These are phyloP conservation scores for Penaeus indicus DNA, from an alignment of 1,140 invertebrate genomes.

Conservation along the genomic window DNA sequence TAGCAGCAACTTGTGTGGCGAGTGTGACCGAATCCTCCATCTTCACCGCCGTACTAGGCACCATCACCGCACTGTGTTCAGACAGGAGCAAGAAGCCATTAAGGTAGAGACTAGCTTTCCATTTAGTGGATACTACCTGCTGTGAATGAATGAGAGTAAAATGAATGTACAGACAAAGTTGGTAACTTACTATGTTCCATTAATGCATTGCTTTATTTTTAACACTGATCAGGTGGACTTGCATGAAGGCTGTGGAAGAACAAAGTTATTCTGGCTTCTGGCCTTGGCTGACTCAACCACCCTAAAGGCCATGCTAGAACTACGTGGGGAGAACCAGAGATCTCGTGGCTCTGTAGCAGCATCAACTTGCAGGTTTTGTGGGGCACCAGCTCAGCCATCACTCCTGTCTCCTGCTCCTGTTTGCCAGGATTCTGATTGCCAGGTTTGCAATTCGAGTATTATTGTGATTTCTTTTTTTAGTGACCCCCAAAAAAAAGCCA, in stretches of 20 bases:
- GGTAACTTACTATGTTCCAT: background rate
- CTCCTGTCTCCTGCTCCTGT: conserved; percentile 92
- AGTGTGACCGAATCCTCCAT: conserved; percentile 96
- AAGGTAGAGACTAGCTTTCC: conserved; percentile 52
- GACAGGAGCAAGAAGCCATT: conserved; percentile 94
- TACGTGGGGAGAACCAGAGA: conserved; percentile 80
- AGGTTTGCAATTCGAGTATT: conserved; percentile 69
- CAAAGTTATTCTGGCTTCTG: conserved; percentile 95
- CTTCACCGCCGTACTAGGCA: conserved; percentile 87
- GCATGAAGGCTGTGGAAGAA: conserved; percentile 95
- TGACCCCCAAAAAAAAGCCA: too few relatives aligned
- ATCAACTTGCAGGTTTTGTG: conserved; percentile 92
- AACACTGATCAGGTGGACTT: conserved; percentile 82
- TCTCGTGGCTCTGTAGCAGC: conserved; percentile 70
- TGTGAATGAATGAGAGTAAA: too few relatives aligned
- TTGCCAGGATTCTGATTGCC: conserved; percentile 93
- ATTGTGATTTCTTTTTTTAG: background rate
- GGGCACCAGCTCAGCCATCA: conserved; percentile 83
- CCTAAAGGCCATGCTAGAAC: conserved; percentile 90
- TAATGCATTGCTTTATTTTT: conserved; percentile 67
- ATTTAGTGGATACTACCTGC: too few relatives aligned
- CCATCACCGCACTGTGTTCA: conserved; percentile 89
- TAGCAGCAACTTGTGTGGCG: conserved; percentile 92
- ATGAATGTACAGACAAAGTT: too few relatives aligned
- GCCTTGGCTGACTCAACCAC: conserved; percentile 92